Evolutionary conservation across 1,140 invertebrate genomes (phyloP).

Genomic region (Neotoxoptera formosana): DNA sequence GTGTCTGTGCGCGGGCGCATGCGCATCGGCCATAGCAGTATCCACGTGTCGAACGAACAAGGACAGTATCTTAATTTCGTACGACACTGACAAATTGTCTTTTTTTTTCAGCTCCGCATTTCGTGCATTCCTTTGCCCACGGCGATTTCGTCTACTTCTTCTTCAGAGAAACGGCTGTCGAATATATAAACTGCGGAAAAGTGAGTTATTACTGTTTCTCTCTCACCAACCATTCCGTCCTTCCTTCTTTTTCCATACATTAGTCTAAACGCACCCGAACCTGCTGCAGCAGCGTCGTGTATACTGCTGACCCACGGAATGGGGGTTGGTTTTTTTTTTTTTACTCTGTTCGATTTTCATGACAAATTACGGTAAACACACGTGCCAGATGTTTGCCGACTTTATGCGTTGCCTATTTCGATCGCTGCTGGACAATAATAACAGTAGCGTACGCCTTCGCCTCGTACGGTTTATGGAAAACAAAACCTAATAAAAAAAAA

Average conservation of each 20-base stretch:
- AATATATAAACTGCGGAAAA: constrained; percentile 96
- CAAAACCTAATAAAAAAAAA: background rate
- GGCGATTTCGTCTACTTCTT: constrained; percentile 97
- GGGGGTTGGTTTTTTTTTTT: background rate
- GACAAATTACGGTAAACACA: constrained; percentile 31
- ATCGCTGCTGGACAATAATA: background rate
- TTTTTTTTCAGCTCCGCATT: constrained; percentile 79
- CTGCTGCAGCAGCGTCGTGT: background rate
- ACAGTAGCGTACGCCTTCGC: background rate
- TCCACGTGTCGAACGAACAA: constrained; percentile 28
- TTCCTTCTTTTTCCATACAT: constrained; percentile 12
- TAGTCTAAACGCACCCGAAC: constrained; percentile 20
- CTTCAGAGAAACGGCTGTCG: constrained; percentile 93
- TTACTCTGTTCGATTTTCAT: constrained; percentile 11
- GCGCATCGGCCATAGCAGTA: background rate
- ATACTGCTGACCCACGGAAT: constrained; percentile 42
- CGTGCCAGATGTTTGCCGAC: constrained; percentile 50
- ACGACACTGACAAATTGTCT: constrained; percentile 57
- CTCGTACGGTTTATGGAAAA: background rate
- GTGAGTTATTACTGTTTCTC: constrained; percentile 65
- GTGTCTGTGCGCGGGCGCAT: no score
- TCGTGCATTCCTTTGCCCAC: constrained; percentile 92
- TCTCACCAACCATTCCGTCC: background rate
- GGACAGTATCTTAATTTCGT: constrained; percentile 53
- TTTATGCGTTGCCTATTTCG: background rate